A percentile compares a stretch with the other conserved stretches of the same genome.
phyloP scores from a whole-genome alignment of 2,113 vertebrate species.

The Melanostigma gelatinosum region DNA sequence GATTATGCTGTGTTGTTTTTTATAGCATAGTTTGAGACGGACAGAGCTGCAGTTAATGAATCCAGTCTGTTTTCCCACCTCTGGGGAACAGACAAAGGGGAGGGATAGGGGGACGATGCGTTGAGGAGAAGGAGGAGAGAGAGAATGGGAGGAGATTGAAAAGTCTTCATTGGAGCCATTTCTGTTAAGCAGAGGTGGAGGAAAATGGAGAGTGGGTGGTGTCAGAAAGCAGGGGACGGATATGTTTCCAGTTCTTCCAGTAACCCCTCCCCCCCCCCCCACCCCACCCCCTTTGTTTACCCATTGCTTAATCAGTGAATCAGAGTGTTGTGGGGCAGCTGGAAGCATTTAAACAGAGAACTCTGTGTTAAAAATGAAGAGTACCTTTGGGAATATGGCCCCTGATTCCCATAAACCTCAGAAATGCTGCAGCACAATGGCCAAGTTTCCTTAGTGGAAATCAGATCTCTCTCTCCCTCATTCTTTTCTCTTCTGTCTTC shows the following conservation, averaged over 20 bases:
- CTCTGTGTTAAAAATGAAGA: conserved; percentile 71
- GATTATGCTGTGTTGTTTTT: conserved; percentile 68
- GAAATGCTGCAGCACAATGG: conserved; percentile 72
- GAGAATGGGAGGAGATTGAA: conserved; percentile 59
- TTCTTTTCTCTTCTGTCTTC: conserved; percentile 1
- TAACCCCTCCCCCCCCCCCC: background rate
- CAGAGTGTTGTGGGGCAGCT: conserved; percentile 64
- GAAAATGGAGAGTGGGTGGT: conserved; percentile 34
- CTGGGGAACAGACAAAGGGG: conserved; percentile 55
- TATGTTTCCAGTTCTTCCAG: conserved; percentile 3
- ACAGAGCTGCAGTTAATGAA: conserved; percentile 72
- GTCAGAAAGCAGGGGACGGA: background rate
- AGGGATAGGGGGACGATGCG: conserved; percentile 50
- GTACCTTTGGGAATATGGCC: conserved; percentile 70
- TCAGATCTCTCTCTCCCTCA: conserved; percentile 41
- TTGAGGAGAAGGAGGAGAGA: conserved; percentile 32
- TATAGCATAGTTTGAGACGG: conserved; percentile 68
- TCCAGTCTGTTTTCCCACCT: conserved; percentile 73
- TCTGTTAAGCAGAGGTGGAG: conserved; percentile 41
- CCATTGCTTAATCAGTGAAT: conserved; percentile 56
- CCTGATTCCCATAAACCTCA: conserved; percentile 78
- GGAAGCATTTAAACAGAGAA: conserved; percentile 73
- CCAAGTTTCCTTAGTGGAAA: conserved; percentile 75
- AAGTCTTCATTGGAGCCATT: conserved; percentile 45
- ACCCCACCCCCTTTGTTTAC: conserved; percentile 23